Evolutionary conservation across 2,888 invertebrate genomes (phyloP).

Genomic region (Myathropa florea): DNA sequence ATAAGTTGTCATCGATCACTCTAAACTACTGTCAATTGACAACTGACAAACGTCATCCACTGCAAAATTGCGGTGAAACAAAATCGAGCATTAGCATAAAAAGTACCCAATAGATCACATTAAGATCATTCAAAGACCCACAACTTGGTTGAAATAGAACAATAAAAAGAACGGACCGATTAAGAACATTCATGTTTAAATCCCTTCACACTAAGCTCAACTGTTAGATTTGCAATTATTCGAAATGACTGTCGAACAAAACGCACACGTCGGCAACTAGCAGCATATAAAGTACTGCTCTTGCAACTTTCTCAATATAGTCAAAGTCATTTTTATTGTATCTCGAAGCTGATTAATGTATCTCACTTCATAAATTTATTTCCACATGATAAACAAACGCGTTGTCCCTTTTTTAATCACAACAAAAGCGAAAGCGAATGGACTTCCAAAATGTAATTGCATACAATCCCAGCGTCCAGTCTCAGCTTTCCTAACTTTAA

Average conservation of each 20-base stretch:
- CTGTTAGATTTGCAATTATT: no score
- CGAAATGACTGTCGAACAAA: not conserved
- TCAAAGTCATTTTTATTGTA: not conserved
- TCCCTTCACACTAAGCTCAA: no score
- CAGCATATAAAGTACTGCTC: not conserved
- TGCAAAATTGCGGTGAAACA: no score
- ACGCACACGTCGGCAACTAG: not conserved
- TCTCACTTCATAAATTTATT: not conserved
- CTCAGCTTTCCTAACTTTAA: not conserved
- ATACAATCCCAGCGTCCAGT: not conserved
- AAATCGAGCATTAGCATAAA: no score
- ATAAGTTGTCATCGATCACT: no score
- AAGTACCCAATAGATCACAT: no score
- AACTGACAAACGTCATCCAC: no score
- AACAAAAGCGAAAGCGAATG: not conserved
- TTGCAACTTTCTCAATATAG: not conserved
- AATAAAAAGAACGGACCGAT: no score
- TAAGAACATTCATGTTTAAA: no score
- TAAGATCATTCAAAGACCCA: no score
- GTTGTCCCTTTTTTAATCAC: not conserved
- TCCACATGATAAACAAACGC: not conserved
- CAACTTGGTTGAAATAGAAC: no score
- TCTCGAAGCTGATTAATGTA: not conserved
- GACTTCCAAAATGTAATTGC: not conserved
- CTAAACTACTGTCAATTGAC: no score